Base-by-base conservation (phyloP, 2,797 vertebrate genomes). In the Notamacropus eugenii region DNA sequence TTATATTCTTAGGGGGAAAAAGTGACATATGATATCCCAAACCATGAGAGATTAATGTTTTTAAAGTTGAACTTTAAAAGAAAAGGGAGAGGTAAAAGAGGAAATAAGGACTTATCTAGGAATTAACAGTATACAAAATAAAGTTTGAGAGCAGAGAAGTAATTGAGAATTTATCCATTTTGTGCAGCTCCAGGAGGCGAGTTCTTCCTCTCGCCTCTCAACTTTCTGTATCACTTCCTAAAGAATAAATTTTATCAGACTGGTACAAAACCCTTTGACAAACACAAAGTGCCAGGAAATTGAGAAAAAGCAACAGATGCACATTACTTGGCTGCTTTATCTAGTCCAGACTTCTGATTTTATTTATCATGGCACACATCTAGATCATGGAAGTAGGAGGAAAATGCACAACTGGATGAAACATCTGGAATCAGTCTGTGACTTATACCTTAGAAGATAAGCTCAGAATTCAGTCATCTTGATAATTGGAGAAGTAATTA, bases 401-500 rank as follows among this genome's bases (percentile, higher is more conserved):
- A 67, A 95, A 92, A 96, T 54, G 19, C 14, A 90, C 34, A 92
- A 27, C 50, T 10, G 29, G 8, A 28, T 24, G 22, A 10, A 50
- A 2, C 87, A 55, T 54, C 91, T 74, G 87, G 54, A 29, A 31
- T 22, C 12, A 34, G 46, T 0, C 27, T 29, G 4, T 87, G 74
- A 54, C 4, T 91, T 95, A 46, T 94, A 95, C 34, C 94, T 92
- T 58, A 94, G 55, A 91, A 54, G 40, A 93, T 12, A 92, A 96
- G 95, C 93, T 67, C 31, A 50, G 93, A 92, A 95, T 67, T 93
- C 74, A 91, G 55, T 90, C 55, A 95, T 90, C 52, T 55, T 95
- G 40, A 93, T 90, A 91, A 90, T 0, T 67, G 12, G 22, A 96
- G 54, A 92, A 50, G 28, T 67, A 92, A 22, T 46, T 22, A 46